Evolutionary conservation across 2,113 vertebrate species (phyloP).

Genomic region (Rhinoderma darwinii): DNA sequence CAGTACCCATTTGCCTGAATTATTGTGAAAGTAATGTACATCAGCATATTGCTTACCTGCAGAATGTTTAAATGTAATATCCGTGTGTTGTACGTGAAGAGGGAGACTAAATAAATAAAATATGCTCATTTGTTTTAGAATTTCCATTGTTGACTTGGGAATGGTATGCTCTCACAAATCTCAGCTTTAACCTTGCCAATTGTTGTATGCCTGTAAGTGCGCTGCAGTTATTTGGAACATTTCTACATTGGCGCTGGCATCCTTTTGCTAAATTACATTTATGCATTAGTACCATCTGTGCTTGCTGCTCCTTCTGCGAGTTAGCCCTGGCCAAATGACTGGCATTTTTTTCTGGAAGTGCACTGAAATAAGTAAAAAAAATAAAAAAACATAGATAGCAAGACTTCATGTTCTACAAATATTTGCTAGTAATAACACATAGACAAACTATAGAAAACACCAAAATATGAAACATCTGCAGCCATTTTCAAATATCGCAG

Average conservation of each 20-base stretch:
- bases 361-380: slow-evolving; percentile 60
- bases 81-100: slow-evolving; percentile 39
- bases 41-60: slow-evolving; percentile 33
- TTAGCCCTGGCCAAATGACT: slow-evolving; percentile 89
- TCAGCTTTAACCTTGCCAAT: slow-evolving; percentile 81
- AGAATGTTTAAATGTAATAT: slow-evolving; percentile 25
- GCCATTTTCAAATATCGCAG: too few relatives aligned
- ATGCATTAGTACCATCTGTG: slow-evolving; percentile 99
- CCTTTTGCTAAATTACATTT: slow-evolving; percentile 96
- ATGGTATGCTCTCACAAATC: slow-evolving; percentile 70
- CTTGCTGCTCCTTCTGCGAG: slow-evolving; percentile 95
- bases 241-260: slow-evolving; percentile 85
- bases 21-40: slow-evolving; percentile 25
- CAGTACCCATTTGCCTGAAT: neutral
- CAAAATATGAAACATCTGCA: slow-evolving; percentile 75
- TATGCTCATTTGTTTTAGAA: slow-evolving; percentile 68
- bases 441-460: slow-evolving; percentile 56
- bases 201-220: slow-evolving; percentile 80
- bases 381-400: slow-evolving; percentile 71
- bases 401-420: slow-evolving; percentile 76
- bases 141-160: slow-evolving; percentile 75
- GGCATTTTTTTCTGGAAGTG: slow-evolving; percentile 93
- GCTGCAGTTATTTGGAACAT: slow-evolving; percentile 93
- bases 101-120: slow-evolving; percentile 67
- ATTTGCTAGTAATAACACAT: slow-evolving; percentile 73